Base-by-base conservation (phyloP, 2,113 vertebrate species). In the Ceyx melanurus region DNA sequence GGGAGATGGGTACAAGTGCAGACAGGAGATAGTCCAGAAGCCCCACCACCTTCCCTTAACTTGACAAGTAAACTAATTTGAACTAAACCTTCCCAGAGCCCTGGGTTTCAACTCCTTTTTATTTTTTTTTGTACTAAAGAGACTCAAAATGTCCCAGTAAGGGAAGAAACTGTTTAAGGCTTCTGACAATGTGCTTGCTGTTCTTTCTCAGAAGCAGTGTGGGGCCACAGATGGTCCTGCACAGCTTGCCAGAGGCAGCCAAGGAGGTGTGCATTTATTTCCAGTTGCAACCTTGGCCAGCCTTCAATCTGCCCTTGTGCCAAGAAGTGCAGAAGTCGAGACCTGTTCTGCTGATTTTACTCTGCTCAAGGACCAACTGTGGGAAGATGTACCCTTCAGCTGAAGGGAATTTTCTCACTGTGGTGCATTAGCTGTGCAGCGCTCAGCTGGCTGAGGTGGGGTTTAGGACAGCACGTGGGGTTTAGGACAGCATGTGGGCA, bases 241-340 rank as follows among this genome's bases (percentile, higher is more conserved):
- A 45, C 37, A 75, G 31, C 66, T 93, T 45, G 50, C 37, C 0
- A 0, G 46, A 33, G 53, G 23, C 62, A 82, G 19, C 20, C 0
- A 31, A 0, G 65, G 50, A 73, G 70, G 35, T 51, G 15, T 11
- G 48, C 3, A 5, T 2, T 22, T 29, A 40, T 48, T 2, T 4
- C 35, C 25, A 22, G 14, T 26, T 67, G 40, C 33, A 75, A 48
- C 46, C 31, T 74, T 92, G 77, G 42, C 17, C 48, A 71, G 40
- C 10, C 62, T 89, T 75, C 48, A 50, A 29, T 5, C n/a, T 16
- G 1, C 48, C 78, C 21, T 6, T 35, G n/a, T 9, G 21, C 58
- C 79, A 88, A 72, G 48, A 79, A 73, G 19, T 22, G 37, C 62
- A 75, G 53, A 54, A 85, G 18, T 62, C 88, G 37, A 87, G 58